A percentile compares a stretch with the other conserved stretches of the same genome.
These are phyloP conservation scores for Jacana jacana DNA, from an alignment of 2,113 vertebrate species.

Conservation along the genomic window DNA sequence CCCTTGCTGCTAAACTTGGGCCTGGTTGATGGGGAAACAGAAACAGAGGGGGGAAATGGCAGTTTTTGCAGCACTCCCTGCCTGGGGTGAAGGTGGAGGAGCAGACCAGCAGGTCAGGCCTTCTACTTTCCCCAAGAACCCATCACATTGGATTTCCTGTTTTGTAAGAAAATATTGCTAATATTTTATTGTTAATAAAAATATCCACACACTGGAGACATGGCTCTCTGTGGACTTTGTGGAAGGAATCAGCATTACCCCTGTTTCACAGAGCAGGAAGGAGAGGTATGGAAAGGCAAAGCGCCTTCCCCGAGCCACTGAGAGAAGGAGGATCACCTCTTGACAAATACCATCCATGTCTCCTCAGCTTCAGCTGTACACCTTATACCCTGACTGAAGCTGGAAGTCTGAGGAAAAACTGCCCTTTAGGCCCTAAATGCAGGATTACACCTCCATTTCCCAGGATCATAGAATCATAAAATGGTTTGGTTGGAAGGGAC, in stretches of 20 bases:
- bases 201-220: accelerated
- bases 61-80: not conserved
- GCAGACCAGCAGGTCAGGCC: not conserved
- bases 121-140: not conserved
- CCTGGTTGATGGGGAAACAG: not conserved
- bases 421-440: not conserved
- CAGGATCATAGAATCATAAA: not conserved
- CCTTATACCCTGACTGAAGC: not conserved
- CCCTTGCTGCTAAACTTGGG: not conserved
- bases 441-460: not conserved
- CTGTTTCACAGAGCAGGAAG: accelerated
- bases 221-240: not conserved
- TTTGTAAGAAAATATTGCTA: not conserved
- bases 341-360: accelerated
- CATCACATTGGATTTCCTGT: not conserved
- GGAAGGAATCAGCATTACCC: not conserved
- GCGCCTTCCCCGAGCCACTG: not conserved
- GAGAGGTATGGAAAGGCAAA: not conserved
- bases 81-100: not conserved
- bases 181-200: no score
- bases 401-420: not conserved
- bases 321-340: not conserved
- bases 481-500: not conserved
- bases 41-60: not conserved
- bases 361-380: not conserved